Evolutionary conservation across 2,797 vertebrate genomes (phyloP).

Genomic region (Notolepis coatsorum): DNA sequence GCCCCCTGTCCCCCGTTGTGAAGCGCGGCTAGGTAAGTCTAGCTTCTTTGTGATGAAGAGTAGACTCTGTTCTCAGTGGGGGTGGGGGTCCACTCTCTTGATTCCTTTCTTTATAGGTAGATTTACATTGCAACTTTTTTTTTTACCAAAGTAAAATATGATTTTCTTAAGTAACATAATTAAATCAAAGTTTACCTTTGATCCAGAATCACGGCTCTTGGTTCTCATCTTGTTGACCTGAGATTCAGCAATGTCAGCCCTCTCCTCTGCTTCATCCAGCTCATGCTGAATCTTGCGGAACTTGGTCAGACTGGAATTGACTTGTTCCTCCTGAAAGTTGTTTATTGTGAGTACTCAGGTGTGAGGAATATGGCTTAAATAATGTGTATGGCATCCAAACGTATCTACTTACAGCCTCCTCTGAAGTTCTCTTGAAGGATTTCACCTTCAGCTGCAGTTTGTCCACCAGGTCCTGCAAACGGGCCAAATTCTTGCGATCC

Average conservation of each 20-base stretch:
- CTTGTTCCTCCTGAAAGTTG: conserved; percentile 82
- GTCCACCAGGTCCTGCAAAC: conserved; percentile 79
- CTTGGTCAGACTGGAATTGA: conserved; percentile 85
- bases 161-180: too few species aligned
- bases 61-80: too few species aligned
- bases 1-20: too few species aligned
- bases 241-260: conserved; percentile 88
- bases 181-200: conserved; percentile 75
- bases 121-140: too few species aligned
- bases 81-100: too few species aligned
- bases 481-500: conserved; percentile 76
- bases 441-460: conserved; percentile 81
- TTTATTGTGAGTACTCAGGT: too few species aligned
- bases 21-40: too few species aligned
- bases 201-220: conserved; percentile 81
- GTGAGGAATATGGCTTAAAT: background rate
- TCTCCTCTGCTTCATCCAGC: conserved; percentile 87
- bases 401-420: conserved; percentile 71
- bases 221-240: conserved; percentile 89
- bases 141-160: too few species aligned
- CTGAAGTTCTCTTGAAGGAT: conserved; percentile 71
- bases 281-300: conserved; percentile 89
- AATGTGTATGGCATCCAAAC: background rate
- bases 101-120: too few species aligned
- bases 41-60: too few species aligned